A percentile compares a stretch with the other conserved stretches of the same genome.
phyloP scores from a whole-genome alignment of 2,113 vertebrate species.

The Sinocyclocheilus maitianheensis region DNA sequence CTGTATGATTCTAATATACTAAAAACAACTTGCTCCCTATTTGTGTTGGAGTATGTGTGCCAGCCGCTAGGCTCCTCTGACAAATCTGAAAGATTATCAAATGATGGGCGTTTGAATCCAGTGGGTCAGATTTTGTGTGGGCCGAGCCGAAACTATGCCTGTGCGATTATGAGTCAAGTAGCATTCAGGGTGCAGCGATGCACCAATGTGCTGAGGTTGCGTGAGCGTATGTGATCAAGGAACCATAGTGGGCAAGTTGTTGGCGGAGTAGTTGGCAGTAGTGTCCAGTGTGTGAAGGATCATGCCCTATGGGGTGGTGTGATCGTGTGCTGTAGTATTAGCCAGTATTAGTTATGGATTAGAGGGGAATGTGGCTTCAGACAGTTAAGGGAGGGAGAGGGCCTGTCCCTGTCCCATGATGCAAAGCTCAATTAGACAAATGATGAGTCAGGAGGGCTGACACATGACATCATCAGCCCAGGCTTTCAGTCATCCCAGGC shows the following conservation, averaged over 20 bases:
- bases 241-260: background rate
- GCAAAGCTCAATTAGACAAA: conserved; percentile 50
- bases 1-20: background rate
- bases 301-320: background rate
- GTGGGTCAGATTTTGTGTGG: background rate
- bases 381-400: conserved; percentile 43
- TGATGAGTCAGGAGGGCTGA: conserved; percentile 53
- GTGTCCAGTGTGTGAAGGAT: background rate
- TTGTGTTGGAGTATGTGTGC: background rate
- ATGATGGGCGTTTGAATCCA: conserved; percentile 21
- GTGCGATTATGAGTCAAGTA: conserved; percentile 11
- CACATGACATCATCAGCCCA: conserved; percentile 41
- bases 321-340: conserved; percentile 33
- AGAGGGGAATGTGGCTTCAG: conserved; percentile 42
- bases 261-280: background rate
- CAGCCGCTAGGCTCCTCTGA: conserved; percentile 2
- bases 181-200: background rate
- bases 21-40: background rate
- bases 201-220: background rate
- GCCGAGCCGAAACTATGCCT: background rate
- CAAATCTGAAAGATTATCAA: conserved; percentile 12
- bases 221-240: background rate
- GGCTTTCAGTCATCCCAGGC: conserved; percentile 33
- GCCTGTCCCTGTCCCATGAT: conserved; percentile 48
- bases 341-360: conserved; percentile 55